A percentile compares a stretch with the other conserved stretches of the same genome.
Conservation (phyloP, 2,888 invertebrate species). For the Platyscelio sp. region DNA sequence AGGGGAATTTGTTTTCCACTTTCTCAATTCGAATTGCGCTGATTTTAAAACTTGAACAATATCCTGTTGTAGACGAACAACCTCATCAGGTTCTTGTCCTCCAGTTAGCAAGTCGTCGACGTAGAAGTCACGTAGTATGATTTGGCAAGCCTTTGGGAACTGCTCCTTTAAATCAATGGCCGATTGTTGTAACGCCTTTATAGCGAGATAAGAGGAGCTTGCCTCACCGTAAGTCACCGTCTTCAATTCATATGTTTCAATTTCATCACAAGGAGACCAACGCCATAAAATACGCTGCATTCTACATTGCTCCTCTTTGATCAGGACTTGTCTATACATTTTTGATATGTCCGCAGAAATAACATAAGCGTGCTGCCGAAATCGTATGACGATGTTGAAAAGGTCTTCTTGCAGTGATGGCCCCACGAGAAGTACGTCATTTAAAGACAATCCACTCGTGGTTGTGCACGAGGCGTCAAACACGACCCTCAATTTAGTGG, state of each 20-base stretch:
- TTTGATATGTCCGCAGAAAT: conserved; percentile 76
- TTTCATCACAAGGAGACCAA: not conserved
- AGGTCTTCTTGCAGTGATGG: conserved; percentile 38
- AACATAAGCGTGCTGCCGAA: conserved; percentile 46
- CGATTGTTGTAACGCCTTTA: conserved; percentile 69
- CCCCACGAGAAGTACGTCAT: not conserved
- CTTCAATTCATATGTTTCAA: conserved; percentile 55
- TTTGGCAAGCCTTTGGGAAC: conserved; percentile 53
- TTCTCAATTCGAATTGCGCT: conserved; percentile 1
- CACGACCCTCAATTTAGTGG: not conserved
- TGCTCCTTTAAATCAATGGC: conserved; percentile 52
- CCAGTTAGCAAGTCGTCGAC: conserved; percentile 55
- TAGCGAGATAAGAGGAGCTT: conserved; percentile 73
- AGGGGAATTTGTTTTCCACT: not conserved
- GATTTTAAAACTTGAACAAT: not conserved
- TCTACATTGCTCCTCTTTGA: conserved; percentile 52
- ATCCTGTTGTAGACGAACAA: not conserved
- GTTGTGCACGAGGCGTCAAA: conserved; percentile 21
- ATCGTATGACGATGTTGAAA: conserved; percentile 49
- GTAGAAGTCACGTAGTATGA: conserved; percentile 53
- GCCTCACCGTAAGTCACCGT: conserved; percentile 75
- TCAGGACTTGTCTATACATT: conserved; percentile 74
- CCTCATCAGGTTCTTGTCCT: not conserved
- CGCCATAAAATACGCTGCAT: conserved; percentile 77
- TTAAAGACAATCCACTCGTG: not conserved